Percentiles rank a stretch among this genome's conserved stretches.
Conservation (phyloP, 2,888 invertebrate species). For the Mystacides longicornis region DNA sequence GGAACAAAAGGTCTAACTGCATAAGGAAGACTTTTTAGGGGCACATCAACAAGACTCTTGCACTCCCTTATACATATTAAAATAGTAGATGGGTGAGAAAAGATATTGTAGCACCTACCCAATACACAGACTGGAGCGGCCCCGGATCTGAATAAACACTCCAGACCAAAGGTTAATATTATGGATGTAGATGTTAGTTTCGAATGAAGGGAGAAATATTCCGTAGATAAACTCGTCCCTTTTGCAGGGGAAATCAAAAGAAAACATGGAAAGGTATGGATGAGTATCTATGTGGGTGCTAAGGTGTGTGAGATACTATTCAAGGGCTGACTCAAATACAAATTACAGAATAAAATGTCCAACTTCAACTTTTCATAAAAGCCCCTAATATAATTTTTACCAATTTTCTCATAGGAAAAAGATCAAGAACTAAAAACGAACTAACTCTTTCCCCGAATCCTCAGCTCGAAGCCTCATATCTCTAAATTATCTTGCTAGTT, state of each 20-base stretch:
- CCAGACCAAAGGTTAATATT: background rate
- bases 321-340: too few species aligned
- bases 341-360: too few species aligned
- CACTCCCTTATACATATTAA: background rate
- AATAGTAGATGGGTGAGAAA: background rate
- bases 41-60: background rate
- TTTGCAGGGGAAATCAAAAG: slow-evolving; percentile 1
- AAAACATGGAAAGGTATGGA: background rate
- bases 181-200: background rate
- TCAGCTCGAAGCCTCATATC: too few species aligned
- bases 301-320: too few species aligned
- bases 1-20: background rate
- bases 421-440: too few species aligned
- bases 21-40: background rate
- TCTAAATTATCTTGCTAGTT: too few species aligned
- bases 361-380: too few species aligned
- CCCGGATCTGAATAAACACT: background rate
- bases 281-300: too few species aligned
- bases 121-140: background rate
- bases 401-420: too few species aligned
- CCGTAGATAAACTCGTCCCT: background rate
- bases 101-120: background rate
- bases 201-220: background rate
- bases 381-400: too few species aligned
- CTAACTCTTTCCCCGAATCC: too few species aligned